Evolutionary conservation across 2,797 vertebrate genomes (phyloP).

Genomic region (Cirrhinus mrigala): DNA sequence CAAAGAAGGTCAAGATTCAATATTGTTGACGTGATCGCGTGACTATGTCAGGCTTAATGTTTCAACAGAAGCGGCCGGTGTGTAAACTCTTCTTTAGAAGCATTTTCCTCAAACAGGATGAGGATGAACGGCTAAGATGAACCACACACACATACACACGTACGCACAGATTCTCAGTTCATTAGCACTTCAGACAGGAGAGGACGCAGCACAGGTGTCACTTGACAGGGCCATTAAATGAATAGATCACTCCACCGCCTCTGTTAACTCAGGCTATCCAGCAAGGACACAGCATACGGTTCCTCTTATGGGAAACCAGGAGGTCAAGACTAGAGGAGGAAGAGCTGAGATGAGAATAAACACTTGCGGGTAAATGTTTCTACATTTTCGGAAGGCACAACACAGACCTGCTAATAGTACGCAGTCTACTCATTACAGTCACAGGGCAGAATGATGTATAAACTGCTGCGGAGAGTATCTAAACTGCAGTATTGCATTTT

Average conservation of each 20-base stretch:
- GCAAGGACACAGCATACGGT: conserved; percentile 77
- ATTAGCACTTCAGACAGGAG: conserved; percentile 83
- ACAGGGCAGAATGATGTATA: not conserved
- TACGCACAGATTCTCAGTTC: conserved; percentile 75
- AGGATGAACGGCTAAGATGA: not conserved
- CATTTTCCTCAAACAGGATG: conserved; percentile 25
- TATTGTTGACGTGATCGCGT: conserved; percentile 22
- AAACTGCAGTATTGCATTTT: not conserved
- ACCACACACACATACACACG: conserved; percentile 72
- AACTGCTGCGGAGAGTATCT: not conserved
- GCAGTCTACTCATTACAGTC: not conserved
- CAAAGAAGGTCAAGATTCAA: conserved; percentile 42
- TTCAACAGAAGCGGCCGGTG: conserved; percentile 16
- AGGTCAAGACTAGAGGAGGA: conserved; percentile 38
- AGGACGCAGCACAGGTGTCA: conserved; percentile 84
- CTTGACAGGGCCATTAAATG: conserved; percentile 86
- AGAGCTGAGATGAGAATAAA: not conserved
- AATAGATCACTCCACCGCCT: conserved; percentile 81
- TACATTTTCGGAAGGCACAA: not conserved
- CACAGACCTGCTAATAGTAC: not conserved
- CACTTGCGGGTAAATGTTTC: not conserved
- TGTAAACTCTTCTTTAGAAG: conserved; percentile 34
- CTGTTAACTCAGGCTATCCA: conserved; percentile 71
- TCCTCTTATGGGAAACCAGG: conserved; percentile 45
- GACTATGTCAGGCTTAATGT: conserved; percentile 1